These are phyloP conservation scores for Triplophysa siluroides DNA, from an alignment of 2,113 vertebrate species.

Conservation along the genomic window DNA sequence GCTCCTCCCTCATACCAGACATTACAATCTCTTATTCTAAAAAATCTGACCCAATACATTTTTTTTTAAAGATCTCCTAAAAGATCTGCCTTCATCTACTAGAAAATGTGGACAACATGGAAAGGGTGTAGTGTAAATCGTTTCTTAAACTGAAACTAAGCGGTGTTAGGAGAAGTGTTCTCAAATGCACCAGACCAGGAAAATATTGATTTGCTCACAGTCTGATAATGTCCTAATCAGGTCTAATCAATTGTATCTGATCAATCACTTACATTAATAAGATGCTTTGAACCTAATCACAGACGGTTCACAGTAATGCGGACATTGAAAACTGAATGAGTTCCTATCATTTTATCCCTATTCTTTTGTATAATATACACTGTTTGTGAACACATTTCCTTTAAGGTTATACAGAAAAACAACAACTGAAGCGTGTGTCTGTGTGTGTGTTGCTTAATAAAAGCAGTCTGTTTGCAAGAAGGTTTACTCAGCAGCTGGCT, in stretches of 20 bases:
- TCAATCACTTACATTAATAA: background rate
- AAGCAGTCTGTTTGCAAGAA: background rate
- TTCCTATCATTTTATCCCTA: background rate
- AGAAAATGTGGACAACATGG: too few species aligned
- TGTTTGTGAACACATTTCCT: background rate
- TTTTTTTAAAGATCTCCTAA: too few species aligned
- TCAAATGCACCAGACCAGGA: too few species aligned
- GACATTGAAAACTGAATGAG: background rate
- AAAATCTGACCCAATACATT: too few species aligned
- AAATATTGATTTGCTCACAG: conserved; percentile 8
- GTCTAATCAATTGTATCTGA: background rate
- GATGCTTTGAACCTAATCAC: background rate
- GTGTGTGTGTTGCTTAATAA: background rate
- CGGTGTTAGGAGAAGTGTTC: background rate
- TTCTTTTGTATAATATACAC: background rate
- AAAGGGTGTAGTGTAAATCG: too few species aligned
- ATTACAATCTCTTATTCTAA: background rate
- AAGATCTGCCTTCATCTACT: too few species aligned
- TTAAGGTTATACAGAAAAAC: background rate
- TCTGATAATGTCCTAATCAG: background rate
- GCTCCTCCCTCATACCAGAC: background rate
- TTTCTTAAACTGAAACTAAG: background rate
- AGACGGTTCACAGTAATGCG: background rate
- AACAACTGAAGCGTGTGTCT: background rate
- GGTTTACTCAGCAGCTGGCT: conserved; percentile 19